Evolutionary conservation across 1,140 invertebrate species (phyloP).

Genomic region (Bombyx mandarina): DNA sequence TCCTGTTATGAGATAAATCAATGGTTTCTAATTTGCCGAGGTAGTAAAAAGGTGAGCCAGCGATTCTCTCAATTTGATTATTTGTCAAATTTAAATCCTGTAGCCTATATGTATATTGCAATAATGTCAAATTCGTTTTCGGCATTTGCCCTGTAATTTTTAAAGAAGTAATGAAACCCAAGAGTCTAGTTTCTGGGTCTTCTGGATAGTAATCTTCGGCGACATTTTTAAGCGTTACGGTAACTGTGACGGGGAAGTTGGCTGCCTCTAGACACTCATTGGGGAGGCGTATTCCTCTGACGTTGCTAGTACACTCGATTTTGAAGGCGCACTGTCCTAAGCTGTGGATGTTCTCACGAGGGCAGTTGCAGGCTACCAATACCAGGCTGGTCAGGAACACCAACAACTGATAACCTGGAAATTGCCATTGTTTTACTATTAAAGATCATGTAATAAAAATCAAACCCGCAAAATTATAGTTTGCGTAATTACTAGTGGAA

Average conservation of each 20-base stretch:
- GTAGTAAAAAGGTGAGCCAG: constrained; percentile 29
- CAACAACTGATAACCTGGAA: constrained; percentile 23
- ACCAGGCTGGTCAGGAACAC: constrained; percentile 12
- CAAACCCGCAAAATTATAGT: no score
- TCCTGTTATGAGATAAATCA: constrained; percentile 38
- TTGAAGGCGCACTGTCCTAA: constrained; percentile 31
- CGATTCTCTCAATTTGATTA: constrained; percentile 32
- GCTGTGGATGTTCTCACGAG: constrained; percentile 18
- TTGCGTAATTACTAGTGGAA: no score
- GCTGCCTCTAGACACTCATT: constrained; percentile 31
- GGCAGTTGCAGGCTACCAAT: constrained; percentile 30
- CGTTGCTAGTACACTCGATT: constrained; percentile 30
- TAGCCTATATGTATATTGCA: constrained; percentile 35
- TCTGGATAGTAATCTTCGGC: no score
- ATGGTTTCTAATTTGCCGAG: constrained; percentile 29
- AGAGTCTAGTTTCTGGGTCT: constrained; percentile 8
- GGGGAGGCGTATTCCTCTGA: constrained; percentile 25
- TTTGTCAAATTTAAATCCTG: constrained; percentile 24
- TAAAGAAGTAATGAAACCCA: constrained; percentile 32
- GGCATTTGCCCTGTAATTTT: constrained; percentile 31
- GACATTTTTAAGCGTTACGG: constrained; percentile 23
- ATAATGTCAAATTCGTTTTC: constrained; percentile 31
- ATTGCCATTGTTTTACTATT: not conserved
- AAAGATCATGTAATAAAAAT: no score
- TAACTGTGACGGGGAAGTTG: constrained; percentile 36